Conservation (phyloP, 2,888 invertebrate species). For the Cosmopolites sordidus region DNA sequence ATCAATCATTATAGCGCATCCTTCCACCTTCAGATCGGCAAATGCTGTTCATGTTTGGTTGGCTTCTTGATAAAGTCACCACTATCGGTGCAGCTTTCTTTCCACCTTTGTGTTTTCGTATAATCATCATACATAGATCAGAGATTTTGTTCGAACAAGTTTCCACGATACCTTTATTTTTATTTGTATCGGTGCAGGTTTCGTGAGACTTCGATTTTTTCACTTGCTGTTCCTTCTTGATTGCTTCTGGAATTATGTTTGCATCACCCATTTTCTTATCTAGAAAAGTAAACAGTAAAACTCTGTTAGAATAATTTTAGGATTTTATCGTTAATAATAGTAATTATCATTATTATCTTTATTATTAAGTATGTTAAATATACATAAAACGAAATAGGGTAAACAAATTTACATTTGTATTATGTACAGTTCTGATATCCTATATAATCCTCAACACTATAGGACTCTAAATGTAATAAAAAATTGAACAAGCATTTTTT, state of each 20-base stretch:
- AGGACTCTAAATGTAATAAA: too few relatives aligned
- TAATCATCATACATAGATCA: constrained; percentile 25
- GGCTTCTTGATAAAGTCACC: constrained; percentile 17
- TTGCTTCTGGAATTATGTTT: constrained; percentile 3
- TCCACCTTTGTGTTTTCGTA: constrained; percentile 20
- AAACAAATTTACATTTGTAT: too few relatives aligned
- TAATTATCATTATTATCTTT: too few relatives aligned
- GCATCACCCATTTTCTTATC: constrained; percentile 18
- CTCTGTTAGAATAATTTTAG: too few relatives aligned
- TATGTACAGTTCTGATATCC: too few relatives aligned
- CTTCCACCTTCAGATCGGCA: not conserved
- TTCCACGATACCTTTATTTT: constrained; percentile 2
- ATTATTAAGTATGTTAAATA: too few relatives aligned
- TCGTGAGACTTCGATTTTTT: not conserved
- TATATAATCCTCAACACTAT: too few relatives aligned
- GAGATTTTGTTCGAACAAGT: constrained; percentile 16
- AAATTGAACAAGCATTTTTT: too few relatives aligned
- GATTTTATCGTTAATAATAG: too few relatives aligned
- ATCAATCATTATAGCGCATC: not conserved
- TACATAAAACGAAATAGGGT: too few relatives aligned
- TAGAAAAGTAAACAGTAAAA: too few relatives aligned
- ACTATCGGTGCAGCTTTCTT: constrained; percentile 25
- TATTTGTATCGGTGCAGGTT: not conserved
- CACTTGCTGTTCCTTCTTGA: not conserved
- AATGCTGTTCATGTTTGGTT: constrained; percentile 6